These are phyloP conservation scores for Excalfactoria chinensis DNA, from an alignment of 2,113 vertebrate genomes.

Conservation along the genomic window DNA sequence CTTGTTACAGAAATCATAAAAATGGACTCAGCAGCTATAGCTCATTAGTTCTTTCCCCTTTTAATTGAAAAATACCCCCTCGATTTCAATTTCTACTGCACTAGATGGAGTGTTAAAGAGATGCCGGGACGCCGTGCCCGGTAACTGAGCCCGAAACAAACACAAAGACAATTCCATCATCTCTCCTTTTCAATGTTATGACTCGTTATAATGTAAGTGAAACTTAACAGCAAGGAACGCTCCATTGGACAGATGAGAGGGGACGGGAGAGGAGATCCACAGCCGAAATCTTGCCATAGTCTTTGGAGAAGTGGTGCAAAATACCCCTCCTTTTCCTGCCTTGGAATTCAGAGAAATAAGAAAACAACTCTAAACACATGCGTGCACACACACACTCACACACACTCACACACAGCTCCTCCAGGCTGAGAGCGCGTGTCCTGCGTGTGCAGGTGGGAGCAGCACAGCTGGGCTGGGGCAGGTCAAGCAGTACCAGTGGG, in stretches of 20 bases:
- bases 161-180: constrained; percentile 74
- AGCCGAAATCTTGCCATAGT: constrained; percentile 63
- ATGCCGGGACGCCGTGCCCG: constrained; percentile 63
- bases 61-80: constrained; percentile 66
- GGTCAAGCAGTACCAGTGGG: neutral
- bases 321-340: constrained; percentile 22
- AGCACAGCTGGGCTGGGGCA: neutral
- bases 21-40: constrained; percentile 78
- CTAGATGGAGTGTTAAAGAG: constrained; percentile 69
- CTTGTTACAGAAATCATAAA: constrained; percentile 80
- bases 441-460: neutral
- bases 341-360: neutral
- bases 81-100: constrained; percentile 69
- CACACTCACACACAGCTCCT: neutral
- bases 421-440: neutral
- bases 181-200: constrained; percentile 72
- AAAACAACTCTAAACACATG: neutral
- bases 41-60: constrained; percentile 72
- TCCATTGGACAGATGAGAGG: constrained; percentile 66
- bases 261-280: constrained; percentile 69
- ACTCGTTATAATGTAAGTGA: constrained; percentile 69
- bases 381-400: neutral
- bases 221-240: constrained; percentile 70
- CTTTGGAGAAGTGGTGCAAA: constrained; percentile 66
- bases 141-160: constrained; percentile 70